Evolutionary conservation across 2,113 vertebrate species (phyloP).

Genomic region (Scopus umbretta): DNA sequence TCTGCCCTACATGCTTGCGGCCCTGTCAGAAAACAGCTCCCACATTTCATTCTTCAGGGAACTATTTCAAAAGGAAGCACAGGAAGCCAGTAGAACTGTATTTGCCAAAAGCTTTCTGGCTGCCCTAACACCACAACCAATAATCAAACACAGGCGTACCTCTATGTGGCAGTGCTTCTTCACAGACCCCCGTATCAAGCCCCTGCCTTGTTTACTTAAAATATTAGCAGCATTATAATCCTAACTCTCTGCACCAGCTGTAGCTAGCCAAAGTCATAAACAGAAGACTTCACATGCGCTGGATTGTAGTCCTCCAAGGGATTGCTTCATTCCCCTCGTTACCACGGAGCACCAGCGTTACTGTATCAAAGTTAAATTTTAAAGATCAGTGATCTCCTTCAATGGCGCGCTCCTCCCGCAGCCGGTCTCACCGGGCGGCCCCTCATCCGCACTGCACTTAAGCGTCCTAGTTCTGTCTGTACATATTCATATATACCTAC

Average conservation of each 20-base stretch:
- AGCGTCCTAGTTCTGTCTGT: not conserved
- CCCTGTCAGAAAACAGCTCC: not conserved
- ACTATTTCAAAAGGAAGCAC: not conserved
- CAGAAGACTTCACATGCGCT: too few species aligned
- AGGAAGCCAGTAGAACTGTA: not conserved
- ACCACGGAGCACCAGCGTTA: not conserved
- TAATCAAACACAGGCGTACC: not conserved
- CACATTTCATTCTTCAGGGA: not conserved
- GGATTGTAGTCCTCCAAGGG: not conserved
- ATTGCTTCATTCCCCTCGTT: not conserved
- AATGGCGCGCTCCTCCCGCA: not conserved
- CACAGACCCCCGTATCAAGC: not conserved
- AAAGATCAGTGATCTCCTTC: not conserved
- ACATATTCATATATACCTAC: too few species aligned
- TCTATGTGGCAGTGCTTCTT: not conserved
- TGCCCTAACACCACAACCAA: not conserved
- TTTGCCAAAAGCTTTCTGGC: not conserved
- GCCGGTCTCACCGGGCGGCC: not conserved
- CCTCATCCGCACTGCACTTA: not conserved
- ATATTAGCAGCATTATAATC: not conserved
- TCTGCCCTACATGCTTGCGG: not conserved
- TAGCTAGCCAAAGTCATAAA: not conserved
- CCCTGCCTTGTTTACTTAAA: too few species aligned
- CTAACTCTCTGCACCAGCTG: not conserved
- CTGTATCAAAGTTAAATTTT: not conserved